These are phyloP conservation scores for Mellivora capensis DNA, from an alignment of 2,113 vertebrate genomes.

Conservation along the genomic window DNA sequence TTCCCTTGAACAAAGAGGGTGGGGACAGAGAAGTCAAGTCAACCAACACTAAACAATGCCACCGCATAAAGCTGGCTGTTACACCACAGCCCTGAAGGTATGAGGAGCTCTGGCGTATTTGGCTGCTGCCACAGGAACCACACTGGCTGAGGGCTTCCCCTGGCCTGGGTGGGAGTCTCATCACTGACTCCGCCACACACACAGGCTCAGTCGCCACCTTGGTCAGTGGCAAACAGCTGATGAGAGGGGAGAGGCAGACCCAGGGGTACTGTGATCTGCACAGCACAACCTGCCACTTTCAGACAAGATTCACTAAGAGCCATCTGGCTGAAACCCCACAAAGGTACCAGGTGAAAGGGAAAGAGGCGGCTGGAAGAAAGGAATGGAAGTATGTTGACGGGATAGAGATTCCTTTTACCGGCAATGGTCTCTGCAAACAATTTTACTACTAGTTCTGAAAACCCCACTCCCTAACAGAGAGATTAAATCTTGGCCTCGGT, in stretches of 20 bases:
- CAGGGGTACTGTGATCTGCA: slow-evolving; percentile 37
- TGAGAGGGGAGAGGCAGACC: slow-evolving; percentile 57
- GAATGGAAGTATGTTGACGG: background rate
- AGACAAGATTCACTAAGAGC: slow-evolving; percentile 62
- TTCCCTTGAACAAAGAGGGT: slow-evolving; percentile 80
- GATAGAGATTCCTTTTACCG: background rate
- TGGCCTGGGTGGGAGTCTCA: slow-evolving; percentile 72
- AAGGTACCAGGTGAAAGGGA: slow-evolving; percentile 47
- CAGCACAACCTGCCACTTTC: slow-evolving; percentile 76
- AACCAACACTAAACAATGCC: slow-evolving; percentile 78
- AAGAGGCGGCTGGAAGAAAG: background rate
- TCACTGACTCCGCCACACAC: slow-evolving; percentile 69
- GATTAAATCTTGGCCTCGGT: slow-evolving; percentile 48
- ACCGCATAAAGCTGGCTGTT: slow-evolving; percentile 64
- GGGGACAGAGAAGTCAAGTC: slow-evolving; percentile 69
- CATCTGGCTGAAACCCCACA: slow-evolving; percentile 45
- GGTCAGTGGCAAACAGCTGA: slow-evolving; percentile 67
- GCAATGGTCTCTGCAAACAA: slow-evolving; percentile 62
- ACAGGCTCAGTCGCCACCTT: slow-evolving; percentile 74
- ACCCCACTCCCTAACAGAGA: slow-evolving; percentile 48
- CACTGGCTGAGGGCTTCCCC: slow-evolving; percentile 66
- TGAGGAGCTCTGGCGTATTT: slow-evolving; percentile 63
- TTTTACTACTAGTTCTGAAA: slow-evolving; percentile 64
- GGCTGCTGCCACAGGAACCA: slow-evolving; percentile 77
- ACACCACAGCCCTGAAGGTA: slow-evolving; percentile 72